phyloP scores from a whole-genome alignment of 2,888 invertebrate species.

The Ashinkailepas kermadecensis region DNA sequence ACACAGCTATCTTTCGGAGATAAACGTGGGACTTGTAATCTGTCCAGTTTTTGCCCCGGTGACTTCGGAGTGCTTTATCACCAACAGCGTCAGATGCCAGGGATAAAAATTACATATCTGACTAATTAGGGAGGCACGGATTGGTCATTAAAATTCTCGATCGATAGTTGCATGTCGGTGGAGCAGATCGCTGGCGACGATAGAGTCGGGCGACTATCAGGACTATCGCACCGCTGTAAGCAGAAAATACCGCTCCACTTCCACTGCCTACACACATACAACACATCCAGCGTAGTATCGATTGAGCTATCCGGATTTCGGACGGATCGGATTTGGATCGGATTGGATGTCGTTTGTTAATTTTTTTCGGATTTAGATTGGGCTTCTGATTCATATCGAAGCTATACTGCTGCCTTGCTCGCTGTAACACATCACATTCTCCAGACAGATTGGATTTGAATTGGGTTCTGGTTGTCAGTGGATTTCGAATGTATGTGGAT shows the following conservation, averaged over 20 bases:
- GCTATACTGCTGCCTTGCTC: no score
- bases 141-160: conserved; percentile 19
- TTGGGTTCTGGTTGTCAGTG: no score
- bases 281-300: no score
- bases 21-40: conserved; percentile 6
- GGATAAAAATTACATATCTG: conserved; percentile 5
- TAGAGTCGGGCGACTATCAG: neutral
- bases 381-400: no score
- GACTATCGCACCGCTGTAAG: neutral
- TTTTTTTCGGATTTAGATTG: no score
- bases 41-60: conserved; percentile 1
- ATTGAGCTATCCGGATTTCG: no score
- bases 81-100: neutral
- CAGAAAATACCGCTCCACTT: neutral
- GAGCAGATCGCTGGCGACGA: neutral
- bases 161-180: conserved; percentile 18
- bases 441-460: no score
- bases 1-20: neutral
- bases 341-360: no score
- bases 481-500: no score
- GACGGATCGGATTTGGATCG: no score
- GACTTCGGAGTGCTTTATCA: neutral
- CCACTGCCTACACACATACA: neutral
- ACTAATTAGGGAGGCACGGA: conserved; percentile 20
- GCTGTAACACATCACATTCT: no score